Conservation (phyloP, 2,113 vertebrate genomes). For the Elephas maximus region DNA sequence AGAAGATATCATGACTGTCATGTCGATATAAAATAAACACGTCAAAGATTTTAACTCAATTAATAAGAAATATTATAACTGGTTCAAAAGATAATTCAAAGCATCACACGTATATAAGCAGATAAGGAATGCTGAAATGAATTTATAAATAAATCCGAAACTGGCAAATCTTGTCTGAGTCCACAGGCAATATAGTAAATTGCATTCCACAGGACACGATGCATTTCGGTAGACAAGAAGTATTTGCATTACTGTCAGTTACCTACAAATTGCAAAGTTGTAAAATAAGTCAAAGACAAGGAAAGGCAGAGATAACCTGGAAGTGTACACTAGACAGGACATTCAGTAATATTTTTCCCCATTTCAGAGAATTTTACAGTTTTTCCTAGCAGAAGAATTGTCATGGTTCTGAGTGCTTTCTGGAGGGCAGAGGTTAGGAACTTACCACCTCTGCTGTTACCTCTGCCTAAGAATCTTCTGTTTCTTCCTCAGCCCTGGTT, state of each 20-base stretch:
- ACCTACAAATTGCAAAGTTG: background rate
- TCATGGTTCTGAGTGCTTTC: background rate
- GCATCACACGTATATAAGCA: background rate
- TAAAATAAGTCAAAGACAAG: background rate
- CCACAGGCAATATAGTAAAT: background rate
- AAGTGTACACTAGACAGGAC: background rate
- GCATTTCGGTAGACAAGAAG: background rate
- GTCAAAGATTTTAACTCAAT: background rate
- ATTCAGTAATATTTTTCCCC: background rate
- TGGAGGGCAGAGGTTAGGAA: background rate
- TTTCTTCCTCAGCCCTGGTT: too few relatives aligned
- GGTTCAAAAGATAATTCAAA: background rate
- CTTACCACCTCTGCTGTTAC: background rate
- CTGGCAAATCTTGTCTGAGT: background rate
- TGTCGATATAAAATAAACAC: background rate
- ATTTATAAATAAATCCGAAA: background rate
- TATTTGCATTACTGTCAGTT: background rate
- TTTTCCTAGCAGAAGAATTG: background rate
- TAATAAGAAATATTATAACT: background rate
- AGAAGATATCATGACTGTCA: background rate
- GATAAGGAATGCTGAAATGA: background rate
- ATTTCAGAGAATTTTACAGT: background rate
- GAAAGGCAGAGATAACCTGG: too few relatives aligned
- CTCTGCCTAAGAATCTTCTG: too few relatives aligned
- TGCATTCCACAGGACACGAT: background rate